These are phyloP conservation scores for Chorisops tibialis DNA, from an alignment of 2,888 invertebrate genomes.

Conservation along the genomic window DNA sequence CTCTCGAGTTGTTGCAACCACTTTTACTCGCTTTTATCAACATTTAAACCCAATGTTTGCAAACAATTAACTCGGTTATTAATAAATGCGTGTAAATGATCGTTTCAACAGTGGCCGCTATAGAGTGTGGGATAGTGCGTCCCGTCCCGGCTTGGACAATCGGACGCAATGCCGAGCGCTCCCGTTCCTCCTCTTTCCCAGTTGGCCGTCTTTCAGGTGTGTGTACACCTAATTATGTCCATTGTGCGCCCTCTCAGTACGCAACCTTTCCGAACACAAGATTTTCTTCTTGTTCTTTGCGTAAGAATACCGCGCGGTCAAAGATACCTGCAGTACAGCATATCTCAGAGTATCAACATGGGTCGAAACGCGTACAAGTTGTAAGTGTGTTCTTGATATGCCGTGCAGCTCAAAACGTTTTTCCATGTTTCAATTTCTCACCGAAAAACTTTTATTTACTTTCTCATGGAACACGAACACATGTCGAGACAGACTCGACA, in stretches of 20 bases:
- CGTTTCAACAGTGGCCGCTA: background rate
- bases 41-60: conserved; percentile 18
- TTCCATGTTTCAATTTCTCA: conserved; percentile 24
- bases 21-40: conserved; percentile 7
- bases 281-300: background rate
- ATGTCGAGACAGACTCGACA: conserved; percentile 6
- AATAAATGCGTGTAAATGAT: conserved; percentile 24
- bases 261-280: conserved; percentile 10
- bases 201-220: conserved; percentile 9
- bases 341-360: too few relatives aligned
- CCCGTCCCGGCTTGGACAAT: background rate
- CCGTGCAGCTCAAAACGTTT: conserved; percentile 7
- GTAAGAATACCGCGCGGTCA: too few relatives aligned
- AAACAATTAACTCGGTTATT: conserved; percentile 20
- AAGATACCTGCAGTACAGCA: too few relatives aligned
- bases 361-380: background rate
- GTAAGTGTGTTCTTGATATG: conserved; percentile 19
- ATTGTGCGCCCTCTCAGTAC: conserved; percentile 17
- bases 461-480: conserved; percentile 21
- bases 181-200: background rate
- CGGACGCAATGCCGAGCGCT: background rate
- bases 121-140: background rate
- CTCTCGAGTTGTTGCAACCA: background rate
- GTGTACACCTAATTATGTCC: conserved; percentile 23
- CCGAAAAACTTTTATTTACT: conserved; percentile 20